Base-by-base conservation (phyloP, 2,797 vertebrate species). In the Lutjanus campechanus region DNA sequence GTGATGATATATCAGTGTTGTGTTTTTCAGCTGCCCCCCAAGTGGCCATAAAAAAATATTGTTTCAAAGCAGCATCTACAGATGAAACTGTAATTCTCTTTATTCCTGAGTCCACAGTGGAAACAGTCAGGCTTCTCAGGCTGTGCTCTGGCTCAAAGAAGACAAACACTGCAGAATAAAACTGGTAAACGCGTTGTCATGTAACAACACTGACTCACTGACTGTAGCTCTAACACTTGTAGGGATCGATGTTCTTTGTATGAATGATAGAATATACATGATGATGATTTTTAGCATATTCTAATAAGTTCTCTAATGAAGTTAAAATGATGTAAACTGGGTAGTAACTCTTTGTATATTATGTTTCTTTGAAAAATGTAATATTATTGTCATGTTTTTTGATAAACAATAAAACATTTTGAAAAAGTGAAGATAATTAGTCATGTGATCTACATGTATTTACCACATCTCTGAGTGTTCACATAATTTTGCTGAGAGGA, bases 91-190 rank as follows among this genome's bases (percentile, higher is more conserved):
- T 43, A 29, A 44, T 68, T 19, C 46, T n/a, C 5, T 59, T 51
- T 15, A 59, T 29, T 29, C 19, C 17, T 51, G 36, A 20, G 46
- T 62, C 16, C 44, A 50, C 29, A 25, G 13, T 40, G 49, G 55
- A 25, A 58, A 53, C 44, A 66, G 22, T 54, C 74, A 40, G 49
- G 17, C 22, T 60, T 22, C 19, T 17, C 47, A 8, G 15, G 17
- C 25, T 36, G 13, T n/a, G 46, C 44, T 54, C 17, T 19, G 58
- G 54, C 63, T 59, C 41, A 20, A 41, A 19, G 11, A 63, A 10
- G 36, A 61, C 65, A 69, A 68, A 76, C 22, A 46, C 56, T 68
- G 56, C 65, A 69, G 65, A n/a, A 25, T n/a, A 29, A 51, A 67
- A 25, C 50, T 36, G 0, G 22, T 25, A 47, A 50, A n/a, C 8